Evolutionary conservation across 2,888 invertebrate species (phyloP).

Genomic region (Chrysotoxum bicinctum): DNA sequence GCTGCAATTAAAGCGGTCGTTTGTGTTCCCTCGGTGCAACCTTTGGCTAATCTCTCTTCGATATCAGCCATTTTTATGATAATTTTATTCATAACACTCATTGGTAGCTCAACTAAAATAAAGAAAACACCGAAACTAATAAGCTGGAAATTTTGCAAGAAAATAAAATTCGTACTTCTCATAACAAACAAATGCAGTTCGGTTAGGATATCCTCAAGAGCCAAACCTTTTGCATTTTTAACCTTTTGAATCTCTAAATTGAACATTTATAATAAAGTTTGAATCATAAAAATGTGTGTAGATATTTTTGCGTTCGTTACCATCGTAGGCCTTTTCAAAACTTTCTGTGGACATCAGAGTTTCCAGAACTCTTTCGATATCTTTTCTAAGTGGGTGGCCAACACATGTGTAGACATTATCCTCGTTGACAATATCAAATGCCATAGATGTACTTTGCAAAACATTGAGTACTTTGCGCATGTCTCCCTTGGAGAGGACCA

Average conservation of each 20-base stretch:
- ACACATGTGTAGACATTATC: constrained; percentile 96
- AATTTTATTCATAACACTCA: constrained; percentile 88
- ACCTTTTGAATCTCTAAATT: constrained; percentile 88
- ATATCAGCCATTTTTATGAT: constrained; percentile 94
- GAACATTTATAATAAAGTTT: constrained; percentile 55
- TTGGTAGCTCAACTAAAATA: constrained; percentile 92
- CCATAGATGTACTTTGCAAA: constrained; percentile 97
- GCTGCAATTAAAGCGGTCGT: constrained; percentile 93
- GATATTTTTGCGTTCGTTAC: constrained; percentile 68
- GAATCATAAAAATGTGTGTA: not conserved
- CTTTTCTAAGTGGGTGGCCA: constrained; percentile 95
- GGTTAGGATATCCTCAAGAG: constrained; percentile 95
- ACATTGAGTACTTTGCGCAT: constrained; percentile 99
- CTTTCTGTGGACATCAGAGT: constrained; percentile 85
- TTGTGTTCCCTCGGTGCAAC: constrained; percentile 95
- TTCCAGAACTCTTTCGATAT: constrained; percentile 93
- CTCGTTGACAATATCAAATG: constrained; percentile 93
- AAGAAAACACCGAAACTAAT: not conserved
- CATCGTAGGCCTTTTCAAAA: constrained; percentile 79
- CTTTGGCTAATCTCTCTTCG: constrained; percentile 92
- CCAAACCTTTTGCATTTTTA: constrained; percentile 94
- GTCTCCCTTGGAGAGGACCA: constrained; percentile 96
- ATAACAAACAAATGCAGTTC: constrained; percentile 94
- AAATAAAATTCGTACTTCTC: constrained; percentile 86
- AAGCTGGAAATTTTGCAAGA: not conserved